These are phyloP conservation scores for Mastigias papua DNA, from an alignment of 30 jellyfish, hydroid and myxozoan species.

Conservation along the genomic window DNA sequence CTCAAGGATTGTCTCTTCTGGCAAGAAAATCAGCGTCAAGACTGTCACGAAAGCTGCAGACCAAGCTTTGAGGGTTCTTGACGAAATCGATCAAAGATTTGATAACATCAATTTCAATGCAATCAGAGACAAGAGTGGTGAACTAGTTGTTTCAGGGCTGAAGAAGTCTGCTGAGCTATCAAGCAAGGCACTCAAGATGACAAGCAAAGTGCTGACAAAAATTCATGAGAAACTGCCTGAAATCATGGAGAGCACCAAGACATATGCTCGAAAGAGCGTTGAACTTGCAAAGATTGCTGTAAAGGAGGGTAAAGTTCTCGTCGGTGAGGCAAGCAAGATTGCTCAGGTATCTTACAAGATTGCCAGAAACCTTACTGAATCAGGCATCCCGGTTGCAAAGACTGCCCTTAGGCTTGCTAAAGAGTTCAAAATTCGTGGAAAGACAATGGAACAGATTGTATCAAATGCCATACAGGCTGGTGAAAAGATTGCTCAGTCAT, in stretches of 20 bases:
- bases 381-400: conserved; percentile 91
- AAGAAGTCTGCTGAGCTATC: conserved; percentile 72
- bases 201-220: conserved; percentile 51
- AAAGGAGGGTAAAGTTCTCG: conserved; percentile 39
- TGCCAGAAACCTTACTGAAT: conserved; percentile 89
- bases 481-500: conserved; percentile 51
- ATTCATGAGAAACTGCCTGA: conserved; percentile 71
- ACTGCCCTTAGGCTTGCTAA: conserved; percentile 89
- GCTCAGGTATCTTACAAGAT: conserved; percentile 51
- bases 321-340: conserved; percentile 51
- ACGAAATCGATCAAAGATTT: conserved; percentile 74
- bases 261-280: conserved; percentile 56
- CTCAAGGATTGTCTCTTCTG: conserved; percentile 34
- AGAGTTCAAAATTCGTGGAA: conserved; percentile 94
- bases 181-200: conserved; percentile 57
- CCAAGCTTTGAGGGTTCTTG: conserved; percentile 51
- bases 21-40: conserved; percentile 50
- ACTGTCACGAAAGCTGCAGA: conserved; percentile 39
- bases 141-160: conserved; percentile 56
- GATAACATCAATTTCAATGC: conserved; percentile 83
- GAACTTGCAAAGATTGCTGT: conserved; percentile 38
- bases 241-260: conserved; percentile 43
- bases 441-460: conserved; percentile 90
- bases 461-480: conserved; percentile 16
- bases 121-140: conserved; percentile 76